Percentiles rank a stretch among this genome's conserved stretches.
Evolutionary conservation across 2,113 vertebrate species (phyloP).

Genomic region (Rhea pennata): DNA sequence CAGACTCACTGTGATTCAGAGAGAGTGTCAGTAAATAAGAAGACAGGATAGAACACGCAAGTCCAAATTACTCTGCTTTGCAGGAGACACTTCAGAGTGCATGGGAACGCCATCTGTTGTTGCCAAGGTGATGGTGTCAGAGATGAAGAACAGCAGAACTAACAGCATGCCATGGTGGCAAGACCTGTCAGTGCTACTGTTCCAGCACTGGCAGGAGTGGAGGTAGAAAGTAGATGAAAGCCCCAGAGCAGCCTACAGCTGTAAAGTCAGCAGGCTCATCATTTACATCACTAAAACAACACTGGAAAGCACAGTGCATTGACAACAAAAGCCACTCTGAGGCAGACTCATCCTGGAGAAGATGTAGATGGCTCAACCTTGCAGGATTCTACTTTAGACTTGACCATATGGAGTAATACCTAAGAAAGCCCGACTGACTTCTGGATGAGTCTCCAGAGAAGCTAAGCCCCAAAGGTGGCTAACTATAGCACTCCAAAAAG

Average conservation of each 20-base stretch:
- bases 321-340: not conserved
- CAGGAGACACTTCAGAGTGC: not conserved
- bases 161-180: not conserved
- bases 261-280: not conserved
- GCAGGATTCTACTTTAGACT: not conserved
- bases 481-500: not conserved
- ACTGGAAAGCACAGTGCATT: not conserved
- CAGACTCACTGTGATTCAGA: no score
- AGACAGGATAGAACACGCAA: not conserved
- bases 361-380: not conserved
- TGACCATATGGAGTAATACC: not conserved
- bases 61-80: not conserved
- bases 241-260: not conserved
- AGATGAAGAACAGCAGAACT: not conserved
- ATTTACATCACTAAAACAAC: not conserved
- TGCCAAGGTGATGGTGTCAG: not conserved
- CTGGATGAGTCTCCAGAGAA: not conserved
- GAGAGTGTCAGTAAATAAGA: no score
- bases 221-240: not conserved
- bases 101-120: not conserved
- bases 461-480: not conserved
- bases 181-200: not conserved
- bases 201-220: not conserved
- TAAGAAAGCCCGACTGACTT: not conserved
- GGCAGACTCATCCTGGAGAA: accelerated